These are phyloP conservation scores for Pemphredon lugubris DNA, from an alignment of 2,888 invertebrate species.

Conservation along the genomic window DNA sequence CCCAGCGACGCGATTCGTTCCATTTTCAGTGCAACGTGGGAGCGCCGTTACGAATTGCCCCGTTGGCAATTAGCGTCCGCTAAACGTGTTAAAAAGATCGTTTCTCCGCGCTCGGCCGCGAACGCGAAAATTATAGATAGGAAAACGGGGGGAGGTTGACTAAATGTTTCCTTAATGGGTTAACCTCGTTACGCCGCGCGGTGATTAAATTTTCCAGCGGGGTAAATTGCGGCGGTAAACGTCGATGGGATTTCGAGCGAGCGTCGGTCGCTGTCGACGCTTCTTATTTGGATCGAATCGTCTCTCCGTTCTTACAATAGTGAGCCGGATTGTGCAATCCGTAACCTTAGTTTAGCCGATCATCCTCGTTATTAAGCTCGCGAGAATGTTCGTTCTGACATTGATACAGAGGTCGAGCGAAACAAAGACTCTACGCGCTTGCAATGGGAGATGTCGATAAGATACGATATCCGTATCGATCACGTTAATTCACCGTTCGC, in stretches of 20 bases:
- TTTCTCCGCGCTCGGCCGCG: no score
- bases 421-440: conserved; percentile 4
- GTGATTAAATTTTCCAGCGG: neutral
- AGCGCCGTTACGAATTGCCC: no score
- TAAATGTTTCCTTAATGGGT: no score
- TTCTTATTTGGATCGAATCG: conserved; percentile 32
- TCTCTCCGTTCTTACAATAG: conserved; percentile 11
- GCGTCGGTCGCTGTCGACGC: conserved; percentile 1
- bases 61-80: no score
- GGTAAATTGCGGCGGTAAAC: conserved; percentile 6
- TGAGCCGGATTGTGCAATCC: conserved; percentile 33
- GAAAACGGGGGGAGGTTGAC: neutral
- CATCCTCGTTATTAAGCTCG: conserved; percentile 2
- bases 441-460: conserved; percentile 34
- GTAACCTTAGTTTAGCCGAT: conserved; percentile 14
- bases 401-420: conserved; percentile 19
- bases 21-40: no score
- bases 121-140: neutral
- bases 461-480: conserved; percentile 34
- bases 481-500: conserved; percentile 14
- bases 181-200: no score
- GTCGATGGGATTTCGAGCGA: neutral
- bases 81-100: no score
- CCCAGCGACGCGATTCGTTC: no score
- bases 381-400: conserved; percentile 32